phyloP scores from a whole-genome alignment of 2,113 vertebrate species.

The Orycteropus afer region DNA sequence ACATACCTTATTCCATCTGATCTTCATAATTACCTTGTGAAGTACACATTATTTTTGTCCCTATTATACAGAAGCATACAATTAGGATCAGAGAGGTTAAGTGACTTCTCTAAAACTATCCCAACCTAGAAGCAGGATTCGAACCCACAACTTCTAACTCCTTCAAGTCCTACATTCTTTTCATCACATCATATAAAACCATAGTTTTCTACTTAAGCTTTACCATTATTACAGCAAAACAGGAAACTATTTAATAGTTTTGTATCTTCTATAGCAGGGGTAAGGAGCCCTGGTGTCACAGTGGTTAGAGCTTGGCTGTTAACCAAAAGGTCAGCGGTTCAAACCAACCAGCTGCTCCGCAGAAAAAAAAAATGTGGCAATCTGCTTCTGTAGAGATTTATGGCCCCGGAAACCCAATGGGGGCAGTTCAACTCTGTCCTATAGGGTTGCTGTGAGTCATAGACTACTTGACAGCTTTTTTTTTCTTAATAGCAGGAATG shows the following conservation, averaged over 20 bases:
- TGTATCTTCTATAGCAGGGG: background rate
- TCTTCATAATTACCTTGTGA: background rate
- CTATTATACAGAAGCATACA: background rate
- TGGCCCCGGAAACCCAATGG: background rate
- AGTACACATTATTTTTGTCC: too few species aligned
- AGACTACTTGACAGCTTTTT: background rate
- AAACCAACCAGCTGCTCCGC: too few species aligned
- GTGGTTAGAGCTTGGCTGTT: background rate
- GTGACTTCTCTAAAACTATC: background rate
- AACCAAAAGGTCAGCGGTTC: too few species aligned
- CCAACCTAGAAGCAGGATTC: background rate
- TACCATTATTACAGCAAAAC: background rate
- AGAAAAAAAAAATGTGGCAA: too few species aligned
- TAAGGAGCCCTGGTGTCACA: background rate
- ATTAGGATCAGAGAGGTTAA: background rate
- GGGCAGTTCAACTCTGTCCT: background rate
- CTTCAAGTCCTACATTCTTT: background rate
- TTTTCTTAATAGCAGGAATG: background rate
- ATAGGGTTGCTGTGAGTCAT: background rate
- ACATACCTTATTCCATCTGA: background rate
- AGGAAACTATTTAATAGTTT: background rate
- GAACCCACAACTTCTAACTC: background rate
- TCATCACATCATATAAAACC: background rate
- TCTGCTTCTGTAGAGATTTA: too few species aligned
- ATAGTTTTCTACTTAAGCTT: background rate